phyloP scores from a whole-genome alignment of 2,888 invertebrate genomes.

The Apeira syringaria region DNA sequence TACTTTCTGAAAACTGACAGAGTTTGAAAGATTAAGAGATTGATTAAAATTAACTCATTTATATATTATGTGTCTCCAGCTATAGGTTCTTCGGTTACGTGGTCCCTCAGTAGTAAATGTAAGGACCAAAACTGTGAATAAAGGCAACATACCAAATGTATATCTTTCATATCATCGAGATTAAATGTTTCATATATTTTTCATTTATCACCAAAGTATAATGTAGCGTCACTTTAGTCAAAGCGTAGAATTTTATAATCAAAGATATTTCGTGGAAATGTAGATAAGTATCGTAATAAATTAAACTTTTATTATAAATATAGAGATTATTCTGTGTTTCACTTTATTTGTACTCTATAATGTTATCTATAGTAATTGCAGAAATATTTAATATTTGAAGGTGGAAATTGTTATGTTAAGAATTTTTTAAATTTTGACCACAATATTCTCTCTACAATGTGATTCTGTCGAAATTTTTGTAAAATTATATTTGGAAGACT shows the following conservation, averaged over 20 bases:
- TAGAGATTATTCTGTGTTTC: too few species aligned
- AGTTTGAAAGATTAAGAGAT: too few species aligned
- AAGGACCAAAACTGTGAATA: conserved; percentile 72
- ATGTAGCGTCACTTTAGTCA: conserved; percentile 41
- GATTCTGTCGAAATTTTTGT: too few species aligned
- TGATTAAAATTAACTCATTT: too few species aligned
- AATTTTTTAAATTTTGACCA: too few species aligned
- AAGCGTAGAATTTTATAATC: conserved; percentile 49
- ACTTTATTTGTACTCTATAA: too few species aligned
- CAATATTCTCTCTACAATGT: too few species aligned
- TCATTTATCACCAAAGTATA: conserved; percentile 33
- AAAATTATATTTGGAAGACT: conserved; percentile 74
- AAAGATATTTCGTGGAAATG: conserved; percentile 8
- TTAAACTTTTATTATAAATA: neutral
- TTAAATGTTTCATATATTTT: conserved; percentile 42
- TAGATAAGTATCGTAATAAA: neutral
- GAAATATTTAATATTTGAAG: too few species aligned
- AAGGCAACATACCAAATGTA: conserved; percentile 46
- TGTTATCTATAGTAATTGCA: too few species aligned
- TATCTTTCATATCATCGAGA: conserved; percentile 67
- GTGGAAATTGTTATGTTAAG: too few species aligned
- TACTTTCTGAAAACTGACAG: too few species aligned
- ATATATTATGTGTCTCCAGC: too few species aligned
- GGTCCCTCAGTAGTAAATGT: conserved; percentile 46
- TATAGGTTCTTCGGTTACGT: conserved; percentile 24